Base-by-base conservation (phyloP, 2,888 invertebrate species). In the Eudasyphora cyanicolor region DNA sequence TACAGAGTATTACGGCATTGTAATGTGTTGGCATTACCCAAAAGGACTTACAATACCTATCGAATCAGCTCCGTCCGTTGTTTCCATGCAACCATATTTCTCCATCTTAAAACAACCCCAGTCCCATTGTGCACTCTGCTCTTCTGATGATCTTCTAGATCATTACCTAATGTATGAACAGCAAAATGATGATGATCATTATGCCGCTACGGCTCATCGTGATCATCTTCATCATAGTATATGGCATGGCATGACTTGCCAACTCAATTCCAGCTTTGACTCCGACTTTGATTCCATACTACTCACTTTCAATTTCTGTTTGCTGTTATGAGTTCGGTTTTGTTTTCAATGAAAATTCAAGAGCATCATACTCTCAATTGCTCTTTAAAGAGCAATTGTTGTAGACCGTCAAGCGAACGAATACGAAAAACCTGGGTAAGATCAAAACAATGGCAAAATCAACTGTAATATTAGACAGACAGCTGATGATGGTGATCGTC, bases 101-200 rank as follows among this genome's bases (percentile, higher is more conserved):
- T 45, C 45, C n/a, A 45, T 45, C n/a, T 8, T n/a, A n/a, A n/a
- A n/a, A n/a, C n/a, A n/a, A n/a, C n/a, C 32, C 32, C 8, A 32
- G 32, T 32, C 54, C 32, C 62, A 62, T 7, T 62, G 62, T 35
- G 45, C 62, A 17, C 17, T 12, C 70, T n/a, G 32, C 57, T 8
- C 70, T 49, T 17, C 62, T 64, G 64, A 75, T 85, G 82, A 85
- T 82, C 84, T 86, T 81, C 82, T 85, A 85, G 85, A 85, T 85
- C 75, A 71, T 84, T 62, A 79, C 77, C 49, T 38, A 42, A 38
- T 42, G 32, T 32, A 82, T 57, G 38, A 71, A n/a, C 49, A 45
- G 12, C 42, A 51, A n/a, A 38, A 73, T 49, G 62, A 78, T 49
- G 62, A 78, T 85, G 8, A 45, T 21, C 24, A 2, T 78, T 29